phyloP scores from a whole-genome alignment of 2,797 vertebrate genomes.

The Muscicapa striata region DNA sequence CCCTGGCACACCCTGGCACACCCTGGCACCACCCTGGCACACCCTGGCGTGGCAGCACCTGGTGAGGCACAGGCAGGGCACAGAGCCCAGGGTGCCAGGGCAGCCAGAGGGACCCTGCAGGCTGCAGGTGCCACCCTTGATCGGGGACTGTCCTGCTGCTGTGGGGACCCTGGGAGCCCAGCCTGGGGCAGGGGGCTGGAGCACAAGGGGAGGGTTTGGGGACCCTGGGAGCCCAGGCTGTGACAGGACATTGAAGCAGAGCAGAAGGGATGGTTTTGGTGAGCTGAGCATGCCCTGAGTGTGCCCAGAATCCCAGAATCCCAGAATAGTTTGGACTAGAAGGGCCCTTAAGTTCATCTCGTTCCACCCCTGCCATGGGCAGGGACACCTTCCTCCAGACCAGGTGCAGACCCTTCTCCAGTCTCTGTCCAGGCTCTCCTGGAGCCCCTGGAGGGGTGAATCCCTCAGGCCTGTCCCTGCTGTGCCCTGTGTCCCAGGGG shows the following conservation, averaged over 20 bases:
- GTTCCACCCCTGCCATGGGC: not conserved
- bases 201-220: no score
- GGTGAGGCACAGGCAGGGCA: accelerated
- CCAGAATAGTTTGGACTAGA: not conserved
- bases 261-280: no score
- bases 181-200: accelerated
- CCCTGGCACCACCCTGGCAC: no score
- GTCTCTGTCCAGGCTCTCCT: not conserved
- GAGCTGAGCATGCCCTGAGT: not conserved
- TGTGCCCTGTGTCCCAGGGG: no score
- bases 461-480: no score
- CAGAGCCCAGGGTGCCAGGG: not conserved
- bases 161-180: not conserved
- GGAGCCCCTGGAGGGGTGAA: not conserved
- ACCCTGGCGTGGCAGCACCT: not conserved
- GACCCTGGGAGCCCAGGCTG: not conserved
- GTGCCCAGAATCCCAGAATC: no score
- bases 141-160: accelerated
- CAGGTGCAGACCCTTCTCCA: not conserved
- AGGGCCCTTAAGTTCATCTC: no score
- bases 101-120: not conserved
- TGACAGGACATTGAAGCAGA: accelerated
- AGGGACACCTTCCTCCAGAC: not conserved
- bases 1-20: no score
- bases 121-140: not conserved